phyloP scores from a whole-genome alignment of 1,140 invertebrate species.

The Nasonia giraulti region DNA sequence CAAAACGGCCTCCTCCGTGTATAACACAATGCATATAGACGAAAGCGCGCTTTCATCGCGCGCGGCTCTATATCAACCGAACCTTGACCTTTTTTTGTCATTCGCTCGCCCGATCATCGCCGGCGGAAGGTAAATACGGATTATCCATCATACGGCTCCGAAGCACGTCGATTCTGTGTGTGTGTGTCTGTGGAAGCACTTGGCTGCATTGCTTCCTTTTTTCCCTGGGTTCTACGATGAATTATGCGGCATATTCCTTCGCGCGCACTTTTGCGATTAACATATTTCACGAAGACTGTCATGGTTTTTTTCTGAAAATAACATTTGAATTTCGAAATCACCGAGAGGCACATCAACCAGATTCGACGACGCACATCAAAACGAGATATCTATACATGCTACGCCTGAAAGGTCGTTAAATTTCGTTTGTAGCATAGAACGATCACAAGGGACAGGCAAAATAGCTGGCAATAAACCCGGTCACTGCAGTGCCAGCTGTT shows the following conservation, averaged over 20 bases:
- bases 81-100: not conserved
- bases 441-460: not conserved
- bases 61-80: not conserved
- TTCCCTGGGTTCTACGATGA: not conserved
- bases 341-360: too few relatives aligned
- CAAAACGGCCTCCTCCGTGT: too few relatives aligned
- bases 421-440: not conserved
- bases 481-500: not conserved
- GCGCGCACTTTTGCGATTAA: too few relatives aligned
- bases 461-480: not conserved
- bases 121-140: not conserved
- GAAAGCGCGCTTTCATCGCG: too few relatives aligned
- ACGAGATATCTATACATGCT: not conserved
- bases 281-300: too few relatives aligned
- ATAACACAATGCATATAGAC: too few relatives aligned
- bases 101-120: not conserved
- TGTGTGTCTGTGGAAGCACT: too few relatives aligned
- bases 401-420: not conserved
- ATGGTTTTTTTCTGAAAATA: too few relatives aligned
- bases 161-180: not conserved
- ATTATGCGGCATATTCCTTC: not conserved
- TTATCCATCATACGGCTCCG: not conserved
- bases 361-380: not conserved
- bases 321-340: not conserved
- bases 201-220: too few relatives aligned